Percentiles rank a stretch among this genome's conserved stretches.
Conservation (phyloP, 2,888 invertebrate genomes). For the Latheticus oryzae region DNA sequence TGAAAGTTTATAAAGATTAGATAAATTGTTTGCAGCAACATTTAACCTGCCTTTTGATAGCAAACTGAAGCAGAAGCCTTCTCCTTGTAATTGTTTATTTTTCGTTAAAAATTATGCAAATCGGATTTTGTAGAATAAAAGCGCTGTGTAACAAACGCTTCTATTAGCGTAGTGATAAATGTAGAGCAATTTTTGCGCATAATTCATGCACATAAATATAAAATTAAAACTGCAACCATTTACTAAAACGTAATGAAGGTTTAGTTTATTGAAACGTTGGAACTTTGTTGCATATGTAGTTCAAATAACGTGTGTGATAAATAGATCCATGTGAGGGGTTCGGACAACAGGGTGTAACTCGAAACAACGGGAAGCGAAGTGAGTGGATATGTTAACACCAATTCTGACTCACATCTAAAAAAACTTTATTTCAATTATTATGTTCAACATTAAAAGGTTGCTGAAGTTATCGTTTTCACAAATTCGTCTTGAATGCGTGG, state of each 20-base stretch:
- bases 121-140: constrained; percentile 26
- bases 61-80: constrained; percentile 27
- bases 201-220: constrained; percentile 35
- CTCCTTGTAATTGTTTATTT: constrained; percentile 18
- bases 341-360: constrained; percentile 38
- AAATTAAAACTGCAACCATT: constrained; percentile 31
- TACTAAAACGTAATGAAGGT: constrained; percentile 33
- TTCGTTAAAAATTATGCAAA: constrained; percentile 34
- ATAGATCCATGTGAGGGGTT: constrained; percentile 32
- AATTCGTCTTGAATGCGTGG: no score
- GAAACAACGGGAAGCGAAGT: constrained; percentile 44
- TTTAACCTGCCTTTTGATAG: constrained; percentile 14
- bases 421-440: no score
- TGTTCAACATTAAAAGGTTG: no score
- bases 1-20: no score
- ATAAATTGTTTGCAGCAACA: constrained; percentile 29
- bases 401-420: no score
- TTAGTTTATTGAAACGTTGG: constrained; percentile 28
- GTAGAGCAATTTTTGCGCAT: constrained; percentile 26
- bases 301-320: constrained; percentile 40
- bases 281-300: constrained; percentile 37
- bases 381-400: no score
- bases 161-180: constrained; percentile 30
- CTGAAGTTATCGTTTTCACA: no score
- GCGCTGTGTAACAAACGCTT: constrained; percentile 31